Base-by-base conservation (phyloP, 1,140 invertebrate genomes). In the Aporrectodea caliginosa region DNA sequence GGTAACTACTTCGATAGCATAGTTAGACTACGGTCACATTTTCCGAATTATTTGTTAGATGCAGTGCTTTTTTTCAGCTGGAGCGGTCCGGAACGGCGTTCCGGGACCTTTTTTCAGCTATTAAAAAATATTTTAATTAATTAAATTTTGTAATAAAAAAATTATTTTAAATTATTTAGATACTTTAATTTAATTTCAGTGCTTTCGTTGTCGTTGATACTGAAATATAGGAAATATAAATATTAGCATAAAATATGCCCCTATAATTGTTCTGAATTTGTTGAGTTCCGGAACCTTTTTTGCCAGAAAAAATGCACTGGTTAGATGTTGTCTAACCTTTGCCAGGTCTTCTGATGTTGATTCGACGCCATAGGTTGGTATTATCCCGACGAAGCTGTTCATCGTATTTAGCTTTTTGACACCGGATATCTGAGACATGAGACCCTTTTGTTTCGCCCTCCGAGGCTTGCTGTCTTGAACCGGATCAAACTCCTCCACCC, bases 361-460 rank as follows among this genome's bases (percentile, higher is more conserved):
- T 84, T 98, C 95, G 14, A 98, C 95, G 2, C 97, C 97, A 85
- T 94, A 93, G 83, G 93, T 91, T 30, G 97, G 96, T 77, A 98
- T 90, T 76, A 92, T 94, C 72, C 93, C 93, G 72, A 94, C 95
- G 88, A 96, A 95, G 88, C 94, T 95, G 80, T 87, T 87, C 68
- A 84, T 83, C 78, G 87, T 85, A 80, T 85, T 85, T 12, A 87
- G 84, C 82, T 85, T 85, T 29, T 85, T 82, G 1, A 87, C 81
- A 31, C 86, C 85, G 6, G 82, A 84, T 35, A 87, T 87, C 82
- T 87, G 84, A 16, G 85, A 86, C 86, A 88, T 87, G 6, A 85
- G 85, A 34, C 84, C 81, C 73, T 83, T 82, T 80, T 84, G 84
- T 81, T 33, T 83, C 83, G n/a, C 69, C 35, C 27, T 78, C 31